Evolutionary conservation across 2,113 vertebrate genomes (phyloP).

Genomic region (Mastomys natalensis): DNA sequence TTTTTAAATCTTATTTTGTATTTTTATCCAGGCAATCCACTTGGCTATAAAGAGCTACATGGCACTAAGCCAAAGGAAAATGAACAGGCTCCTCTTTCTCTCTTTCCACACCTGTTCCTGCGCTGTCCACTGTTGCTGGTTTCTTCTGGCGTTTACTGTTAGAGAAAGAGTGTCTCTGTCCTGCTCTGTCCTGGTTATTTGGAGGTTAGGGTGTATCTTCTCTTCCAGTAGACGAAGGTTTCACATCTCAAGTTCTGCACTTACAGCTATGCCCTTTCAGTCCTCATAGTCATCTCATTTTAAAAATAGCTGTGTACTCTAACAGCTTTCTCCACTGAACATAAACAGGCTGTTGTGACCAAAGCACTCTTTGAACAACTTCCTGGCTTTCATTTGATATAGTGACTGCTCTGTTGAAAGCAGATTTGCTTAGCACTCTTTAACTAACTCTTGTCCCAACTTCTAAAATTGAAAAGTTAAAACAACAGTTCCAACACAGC

Average conservation of each 20-base stretch:
- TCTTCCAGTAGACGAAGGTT: not conserved
- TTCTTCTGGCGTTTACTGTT: not conserved
- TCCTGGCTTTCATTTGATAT: not conserved
- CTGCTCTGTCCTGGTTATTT: not conserved
- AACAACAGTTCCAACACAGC: not conserved
- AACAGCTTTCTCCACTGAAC: not conserved
- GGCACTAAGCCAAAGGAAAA: not conserved
- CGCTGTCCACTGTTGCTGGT: not conserved
- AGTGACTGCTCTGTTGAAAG: not conserved
- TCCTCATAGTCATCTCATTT: not conserved
- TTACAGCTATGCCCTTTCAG: not conserved
- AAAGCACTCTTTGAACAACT: not conserved
- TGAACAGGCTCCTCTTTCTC: not conserved
- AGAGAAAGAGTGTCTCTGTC: not conserved
- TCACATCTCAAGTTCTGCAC: not conserved
- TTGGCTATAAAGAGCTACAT: not conserved
- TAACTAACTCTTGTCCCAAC: not conserved
- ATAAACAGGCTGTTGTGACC: not conserved
- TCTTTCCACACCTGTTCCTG: not conserved
- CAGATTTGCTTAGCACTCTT: conserved; percentile 15
- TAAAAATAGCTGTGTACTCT: not conserved
- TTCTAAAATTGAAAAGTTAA: not conserved
- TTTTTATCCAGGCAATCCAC: not conserved
- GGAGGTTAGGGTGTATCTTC: not conserved
- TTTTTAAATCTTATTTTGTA: not conserved